Percentiles rank a stretch among this genome's conserved stretches.
phyloP scores from a whole-genome alignment of 2,113 vertebrate species.

The Pristiophorus japonicus region DNA sequence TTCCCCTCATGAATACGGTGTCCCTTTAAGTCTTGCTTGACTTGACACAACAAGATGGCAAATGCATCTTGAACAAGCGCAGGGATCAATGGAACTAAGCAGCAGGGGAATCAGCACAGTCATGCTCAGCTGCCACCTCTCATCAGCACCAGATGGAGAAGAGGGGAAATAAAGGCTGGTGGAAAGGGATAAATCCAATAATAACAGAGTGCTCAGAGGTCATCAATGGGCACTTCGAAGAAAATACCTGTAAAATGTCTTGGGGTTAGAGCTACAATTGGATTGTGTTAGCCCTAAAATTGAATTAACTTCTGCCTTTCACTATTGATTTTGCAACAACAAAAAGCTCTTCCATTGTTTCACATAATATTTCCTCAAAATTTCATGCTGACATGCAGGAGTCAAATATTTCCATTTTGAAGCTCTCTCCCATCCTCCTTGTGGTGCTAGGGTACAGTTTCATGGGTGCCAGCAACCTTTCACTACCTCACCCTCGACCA shows the following conservation, averaged over 20 bases:
- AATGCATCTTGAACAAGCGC: not conserved
- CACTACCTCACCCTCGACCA: not conserved
- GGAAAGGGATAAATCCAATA: not conserved
- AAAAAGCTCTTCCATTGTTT: not conserved
- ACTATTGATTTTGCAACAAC: not conserved
- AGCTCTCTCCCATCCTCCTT: not conserved
- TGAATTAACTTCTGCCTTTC: conserved; percentile 21
- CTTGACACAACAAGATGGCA: not conserved
- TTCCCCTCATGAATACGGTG: not conserved
- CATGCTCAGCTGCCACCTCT: not conserved
- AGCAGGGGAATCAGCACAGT: not conserved
- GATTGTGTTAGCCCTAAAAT: not conserved
- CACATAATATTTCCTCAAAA: not conserved
- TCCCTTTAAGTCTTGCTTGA: not conserved
- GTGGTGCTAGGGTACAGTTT: not conserved
- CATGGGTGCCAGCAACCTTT: not conserved
- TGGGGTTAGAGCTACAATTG: not conserved
- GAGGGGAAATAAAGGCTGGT: not conserved
- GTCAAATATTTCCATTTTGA: not conserved
- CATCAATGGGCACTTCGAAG: not conserved
- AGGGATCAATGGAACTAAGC: not conserved
- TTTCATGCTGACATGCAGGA: not conserved
- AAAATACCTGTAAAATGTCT: conserved; percentile 2
- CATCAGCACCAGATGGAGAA: not conserved
- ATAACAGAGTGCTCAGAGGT: not conserved